phyloP scores from a whole-genome alignment of 2,113 vertebrate genomes.

The Collichthys lucidus region DNA sequence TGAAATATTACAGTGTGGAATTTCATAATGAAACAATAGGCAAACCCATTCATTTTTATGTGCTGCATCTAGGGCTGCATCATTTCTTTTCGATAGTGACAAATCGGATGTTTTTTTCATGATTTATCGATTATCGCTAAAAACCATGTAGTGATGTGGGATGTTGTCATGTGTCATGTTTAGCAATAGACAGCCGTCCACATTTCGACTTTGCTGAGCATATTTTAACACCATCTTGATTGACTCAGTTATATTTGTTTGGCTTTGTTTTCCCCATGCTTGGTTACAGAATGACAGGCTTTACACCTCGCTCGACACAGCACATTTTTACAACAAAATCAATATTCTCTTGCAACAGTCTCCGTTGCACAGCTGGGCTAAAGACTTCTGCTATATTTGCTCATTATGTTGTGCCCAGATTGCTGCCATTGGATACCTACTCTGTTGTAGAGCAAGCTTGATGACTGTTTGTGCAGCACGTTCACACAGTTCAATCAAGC shows the following conservation, averaged over 20 bases:
- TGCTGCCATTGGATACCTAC: too few species aligned
- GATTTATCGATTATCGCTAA: neutral
- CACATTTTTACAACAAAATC: too few species aligned
- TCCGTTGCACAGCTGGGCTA: too few species aligned
- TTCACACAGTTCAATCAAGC: neutral
- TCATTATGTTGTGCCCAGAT: too few species aligned
- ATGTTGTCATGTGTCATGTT: neutral
- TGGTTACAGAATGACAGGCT: neutral
- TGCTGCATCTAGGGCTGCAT: neutral
- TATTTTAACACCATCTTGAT: neutral
- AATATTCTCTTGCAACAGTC: too few species aligned
- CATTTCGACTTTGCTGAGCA: too few species aligned
- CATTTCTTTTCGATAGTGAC: neutral
- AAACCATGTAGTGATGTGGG: neutral
- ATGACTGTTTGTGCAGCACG: too few species aligned
- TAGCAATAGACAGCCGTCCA: neutral
- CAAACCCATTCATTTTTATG: neutral
- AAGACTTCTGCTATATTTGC: too few species aligned
- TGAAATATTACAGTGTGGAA: neutral
- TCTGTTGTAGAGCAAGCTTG: too few species aligned
- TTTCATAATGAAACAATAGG: neutral
- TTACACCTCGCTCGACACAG: neutral
- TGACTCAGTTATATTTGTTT: neutral
- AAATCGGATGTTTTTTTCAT: neutral
- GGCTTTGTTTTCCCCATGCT: neutral